Evolutionary conservation across 2,113 vertebrate genomes (phyloP).

Genomic region (Tachysurus vachellii): DNA sequence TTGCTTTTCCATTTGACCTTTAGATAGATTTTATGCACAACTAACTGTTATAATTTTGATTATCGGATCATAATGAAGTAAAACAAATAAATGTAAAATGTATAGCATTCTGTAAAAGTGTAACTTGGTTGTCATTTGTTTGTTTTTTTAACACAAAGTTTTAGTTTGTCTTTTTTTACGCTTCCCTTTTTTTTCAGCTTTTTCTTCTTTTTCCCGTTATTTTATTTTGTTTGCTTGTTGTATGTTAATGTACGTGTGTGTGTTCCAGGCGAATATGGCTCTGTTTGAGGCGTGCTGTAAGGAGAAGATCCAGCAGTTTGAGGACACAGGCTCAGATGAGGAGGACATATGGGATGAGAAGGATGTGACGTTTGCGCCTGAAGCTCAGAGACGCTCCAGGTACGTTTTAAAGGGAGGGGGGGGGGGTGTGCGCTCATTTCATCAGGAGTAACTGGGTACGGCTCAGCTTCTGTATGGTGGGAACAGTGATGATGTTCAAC

Average conservation of each 20-base stretch:
- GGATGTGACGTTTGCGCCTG: conserved; percentile 88
- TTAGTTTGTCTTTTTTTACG: no score
- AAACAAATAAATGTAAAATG: not conserved
- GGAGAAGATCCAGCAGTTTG: conserved; percentile 97
- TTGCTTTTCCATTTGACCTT: not conserved
- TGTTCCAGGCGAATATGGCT: conserved; percentile 88
- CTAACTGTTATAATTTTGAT: not conserved
- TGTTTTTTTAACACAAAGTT: no score
- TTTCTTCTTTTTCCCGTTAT: no score
- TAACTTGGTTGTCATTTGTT: no score
- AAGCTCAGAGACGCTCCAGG: conserved; percentile 90
- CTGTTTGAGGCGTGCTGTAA: conserved; percentile 98
- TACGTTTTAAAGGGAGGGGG: conserved; percentile 52
- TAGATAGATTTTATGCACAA: not conserved
- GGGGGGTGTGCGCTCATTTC: not conserved
- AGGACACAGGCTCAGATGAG: conserved; percentile 94
- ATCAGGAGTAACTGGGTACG: not conserved
- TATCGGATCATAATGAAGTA: not conserved
- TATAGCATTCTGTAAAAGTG: no score
- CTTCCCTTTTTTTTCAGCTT: no score
- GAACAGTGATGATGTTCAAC: not conserved
- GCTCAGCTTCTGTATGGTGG: not conserved
- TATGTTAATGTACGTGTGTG: conserved; percentile 24
- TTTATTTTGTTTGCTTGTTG: not conserved
- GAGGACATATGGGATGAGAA: conserved; percentile 99